Evolutionary conservation across 2,797 vertebrate genomes (phyloP), one percentile per base, ranked within the genome.

Genomic region (Neomorphus geoffroyi): DNA sequence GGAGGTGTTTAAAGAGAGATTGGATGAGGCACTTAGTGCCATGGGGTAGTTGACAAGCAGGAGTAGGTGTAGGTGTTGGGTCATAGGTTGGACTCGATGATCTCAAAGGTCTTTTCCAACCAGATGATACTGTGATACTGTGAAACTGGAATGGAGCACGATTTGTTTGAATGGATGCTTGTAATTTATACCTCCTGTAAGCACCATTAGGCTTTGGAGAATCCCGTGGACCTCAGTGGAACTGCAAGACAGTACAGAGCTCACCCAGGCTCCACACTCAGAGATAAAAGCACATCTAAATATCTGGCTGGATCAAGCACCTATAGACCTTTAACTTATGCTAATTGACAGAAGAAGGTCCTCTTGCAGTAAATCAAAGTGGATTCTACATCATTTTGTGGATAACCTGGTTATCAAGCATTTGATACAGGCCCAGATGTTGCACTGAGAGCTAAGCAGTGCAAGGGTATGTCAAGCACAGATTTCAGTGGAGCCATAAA

Each of bases 341-440:
- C 7, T 95, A 88, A 93, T 30, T 92, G 50, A 80, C 75, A 95
- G 65, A 73, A 93, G 33, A 78, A 73, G 33, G 13, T 78, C 60
- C 45, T 96, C 90, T 87, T 93, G 72, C 41, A 88, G 48, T 62
- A 91, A 92, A 92, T 83, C 73, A 83, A 83, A 94, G 80, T 16
- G 39, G 17, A 22, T 3, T 82, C 86, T 82, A 35, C 57, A 74
- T 60, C 56, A 70, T 51, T 92, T 67, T 39, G 17, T 67, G 48
- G 18, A 73, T 74, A 86, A 75, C 41, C 90, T 74, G 70, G 66
- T 77, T 80, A 96, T 97, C 85, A 74, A 92, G 48, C 18, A 32
- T 10, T 92, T 56, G 57, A 93, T 46, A 56, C 11, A 61, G 66
- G 74, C 74, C 70, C 74, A 81, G 77, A 19, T 4, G 10, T 14